Percentiles rank a stretch among this genome's conserved stretches.
Evolutionary conservation across 2,888 invertebrate genomes (phyloP).

Genomic region (Ceraclea dissimilis): DNA sequence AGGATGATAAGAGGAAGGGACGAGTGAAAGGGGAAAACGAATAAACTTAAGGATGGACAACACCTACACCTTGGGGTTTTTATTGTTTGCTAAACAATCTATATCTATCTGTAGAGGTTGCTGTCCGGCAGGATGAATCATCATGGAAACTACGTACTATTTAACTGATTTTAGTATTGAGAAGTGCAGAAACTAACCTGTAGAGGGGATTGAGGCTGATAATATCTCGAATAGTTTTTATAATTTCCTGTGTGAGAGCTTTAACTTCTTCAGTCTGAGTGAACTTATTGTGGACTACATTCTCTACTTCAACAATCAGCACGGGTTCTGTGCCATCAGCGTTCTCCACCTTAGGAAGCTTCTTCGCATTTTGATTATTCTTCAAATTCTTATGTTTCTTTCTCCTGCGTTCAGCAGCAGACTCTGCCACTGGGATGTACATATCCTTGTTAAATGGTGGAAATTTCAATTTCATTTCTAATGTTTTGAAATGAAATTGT

Average conservation of each 20-base stretch:
- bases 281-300: slow-evolving; percentile 81
- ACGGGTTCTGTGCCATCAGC: slow-evolving; percentile 38
- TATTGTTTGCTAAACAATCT: too few relatives aligned
- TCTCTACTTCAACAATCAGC: slow-evolving; percentile 92
- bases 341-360: slow-evolving; percentile 8
- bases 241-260: slow-evolving; percentile 92
- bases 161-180: too few relatives aligned
- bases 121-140: too few relatives aligned
- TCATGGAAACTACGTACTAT: too few relatives aligned
- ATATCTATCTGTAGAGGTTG: too few relatives aligned
- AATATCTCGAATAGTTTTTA: slow-evolving; percentile 95
- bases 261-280: slow-evolving; percentile 92
- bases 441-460: slow-evolving; percentile 76
- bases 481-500: slow-evolving; percentile 10
- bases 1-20: too few relatives aligned
- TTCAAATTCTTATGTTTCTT: slow-evolving; percentile 41
- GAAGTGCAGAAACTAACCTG: too few relatives aligned
- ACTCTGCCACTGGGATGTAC: slow-evolving; percentile 74
- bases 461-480: slow-evolving; percentile 73
- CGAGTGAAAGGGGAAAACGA: too few relatives aligned
- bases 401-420: slow-evolving; percentile 51
- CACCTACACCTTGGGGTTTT: too few relatives aligned
- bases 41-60: too few relatives aligned
- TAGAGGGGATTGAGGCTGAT: slow-evolving; percentile 96
- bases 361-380: slow-evolving; percentile 26